Base-by-base conservation (phyloP, 2,113 vertebrate species). In the Calidris pygmaea region DNA sequence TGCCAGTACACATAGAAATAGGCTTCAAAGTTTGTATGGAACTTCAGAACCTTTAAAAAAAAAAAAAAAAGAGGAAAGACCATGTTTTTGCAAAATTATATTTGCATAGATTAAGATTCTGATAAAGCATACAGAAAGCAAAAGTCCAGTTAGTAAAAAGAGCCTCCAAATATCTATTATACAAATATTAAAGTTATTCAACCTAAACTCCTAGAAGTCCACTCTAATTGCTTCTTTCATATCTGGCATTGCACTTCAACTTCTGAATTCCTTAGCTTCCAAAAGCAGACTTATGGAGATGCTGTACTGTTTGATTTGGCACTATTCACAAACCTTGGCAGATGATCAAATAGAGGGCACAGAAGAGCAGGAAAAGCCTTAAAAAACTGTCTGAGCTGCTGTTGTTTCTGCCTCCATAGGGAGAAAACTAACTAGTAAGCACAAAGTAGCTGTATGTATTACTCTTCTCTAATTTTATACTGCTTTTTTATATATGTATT, bases 261-360 rank as follows among this genome's bases (percentile, higher is more conserved):
- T 87, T 90, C 95, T 96, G 94, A 96, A 98, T 98, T 98, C 97
- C 90, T 97, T 52, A 62, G 71, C 70, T 96, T 97, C 96, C 94
- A 90, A 95, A 94, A 92, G 95, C 60, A 96, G 95, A 73, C 96
- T 97, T 95, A 84, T 18, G 95, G 96, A 96, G 96, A 97, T 94
- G 91, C 95, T 90, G 92, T 56, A 77, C 94, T 98, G 96, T 98
- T 98, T 98, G 97, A 96, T 97, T 98, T 98, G 98, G 98, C 98
- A 96, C 91, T 62, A 39, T 93, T 96, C 95, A 87, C 90, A 91
- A 84, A 68, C 90, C 91, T 97, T 97, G 97, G 98, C 97, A 97
- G 95, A 94, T 84, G 96, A 98, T 97, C 97, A 98, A 97, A 97
- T 76, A 97, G 94, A 97, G 97, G 96, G 97, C 97, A 98, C 58